Conservation (phyloP, 2,113 vertebrate genomes). For the Tor tambroides region DNA sequence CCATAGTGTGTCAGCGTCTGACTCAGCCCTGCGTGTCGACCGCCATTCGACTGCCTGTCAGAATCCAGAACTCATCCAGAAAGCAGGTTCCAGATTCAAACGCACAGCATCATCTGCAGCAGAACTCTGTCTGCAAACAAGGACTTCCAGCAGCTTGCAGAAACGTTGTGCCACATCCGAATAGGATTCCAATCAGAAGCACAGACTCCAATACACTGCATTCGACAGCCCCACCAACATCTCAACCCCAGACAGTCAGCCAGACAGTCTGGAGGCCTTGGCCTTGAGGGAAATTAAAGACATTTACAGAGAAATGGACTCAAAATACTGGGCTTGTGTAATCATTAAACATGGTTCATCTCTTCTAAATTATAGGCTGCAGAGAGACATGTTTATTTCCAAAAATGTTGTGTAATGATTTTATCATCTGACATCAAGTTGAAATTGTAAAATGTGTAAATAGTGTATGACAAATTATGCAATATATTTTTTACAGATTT, state of each 20-base stretch:
- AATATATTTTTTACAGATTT: conserved; percentile 30
- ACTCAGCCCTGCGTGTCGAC: neutral
- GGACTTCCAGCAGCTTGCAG: conserved; percentile 1
- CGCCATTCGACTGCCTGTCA: neutral
- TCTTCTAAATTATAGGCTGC: neutral
- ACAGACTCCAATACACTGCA: neutral
- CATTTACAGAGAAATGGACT: conserved; percentile 28
- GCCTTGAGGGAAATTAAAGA: conserved; percentile 43
- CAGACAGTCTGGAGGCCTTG: conserved; percentile 55
- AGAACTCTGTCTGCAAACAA: neutral
- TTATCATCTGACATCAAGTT: neutral
- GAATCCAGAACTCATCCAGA: neutral
- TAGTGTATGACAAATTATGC: conserved; percentile 52
- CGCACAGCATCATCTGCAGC: neutral
- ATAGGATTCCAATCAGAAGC: neutral
- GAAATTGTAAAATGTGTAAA: conserved; percentile 46
- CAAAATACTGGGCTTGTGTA: conserved; percentile 36
- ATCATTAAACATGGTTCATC: conserved; percentile 30
- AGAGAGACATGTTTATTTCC: neutral
- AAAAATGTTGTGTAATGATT: neutral
- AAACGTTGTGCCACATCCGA: neutral
- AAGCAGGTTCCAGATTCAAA: neutral
- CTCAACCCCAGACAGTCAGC: neutral
- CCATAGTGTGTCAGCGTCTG: conserved; percentile 27
- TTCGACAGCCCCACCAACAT: neutral